Base-by-base conservation (phyloP, 2,888 invertebrate species). In the Coecobrya sp. region DNA sequence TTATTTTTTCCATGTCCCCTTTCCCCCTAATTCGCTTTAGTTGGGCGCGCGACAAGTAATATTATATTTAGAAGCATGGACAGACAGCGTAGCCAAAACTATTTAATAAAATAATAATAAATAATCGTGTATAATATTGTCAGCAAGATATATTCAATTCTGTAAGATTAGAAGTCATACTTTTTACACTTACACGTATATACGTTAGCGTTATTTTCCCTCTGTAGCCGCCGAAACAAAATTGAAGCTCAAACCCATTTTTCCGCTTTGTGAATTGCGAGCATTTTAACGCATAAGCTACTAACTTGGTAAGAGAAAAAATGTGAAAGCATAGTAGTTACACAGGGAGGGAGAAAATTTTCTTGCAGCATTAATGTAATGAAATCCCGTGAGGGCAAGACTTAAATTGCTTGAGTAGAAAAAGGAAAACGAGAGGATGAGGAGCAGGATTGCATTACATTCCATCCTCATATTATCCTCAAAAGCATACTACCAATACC, bases 301-400 rank as follows among this genome's bases (percentile, higher is more conserved):
- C 49, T 49, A 49, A 49, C 49, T 49, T 65, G 30, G 27, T 27
- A 30, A 36, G 19, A 36, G 30, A 27, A 68, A 59, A 68, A 68
- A 27, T 68, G 68, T 68, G 68, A 30, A 30, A 68, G 30, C 10
- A 68, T 30, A 45, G 5, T 3, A 13, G 11, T 1, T 25, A 25
- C 16, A 68, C 30, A 30, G 11, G 19, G 30, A 73, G 45, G 19
- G 55, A 73, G 45, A 73, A 86, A 86, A 86, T 73, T 86, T 86
- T 52, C 86, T 86, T 87, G 87, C 45, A 87, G 93, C 82, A 93
- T 87, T 91, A 91, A 93, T 93, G 89, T 92, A 92, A 92, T 92
- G 93, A 93, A 93, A 93, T 93, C 93, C 90, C 92, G 84, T 36
- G 92, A 89, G 93, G 85, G 68, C 59, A 73, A 59, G 91, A 70